Evolutionary conservation across 2,113 vertebrate genomes (phyloP), one percentile per base, ranked within the genome.

Genomic region (Vulpes lagopus): DNA sequence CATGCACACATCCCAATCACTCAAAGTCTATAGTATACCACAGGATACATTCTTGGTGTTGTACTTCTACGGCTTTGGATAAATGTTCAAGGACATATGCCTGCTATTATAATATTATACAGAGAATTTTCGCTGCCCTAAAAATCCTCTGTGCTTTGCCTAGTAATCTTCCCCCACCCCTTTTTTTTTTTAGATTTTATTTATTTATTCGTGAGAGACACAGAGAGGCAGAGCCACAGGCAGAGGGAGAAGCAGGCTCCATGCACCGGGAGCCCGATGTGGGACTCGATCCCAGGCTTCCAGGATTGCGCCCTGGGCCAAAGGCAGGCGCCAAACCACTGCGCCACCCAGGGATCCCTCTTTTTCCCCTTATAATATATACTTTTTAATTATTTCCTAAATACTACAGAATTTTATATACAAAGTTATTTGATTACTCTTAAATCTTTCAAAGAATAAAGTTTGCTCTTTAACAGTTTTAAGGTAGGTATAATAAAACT

Each of bases 331-430:
- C n/a, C n/a, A n/a, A n/a, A n/a, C n/a, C n/a, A n/a, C n/a, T n/a
- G n/a, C n/a, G n/a, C n/a, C n/a, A n/a, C n/a, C n/a, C n/a, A n/a
- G n/a, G n/a, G n/a, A n/a, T n/a, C n/a, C n/a, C n/a, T n/a, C n/a
- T 74, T 69, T 17, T 62, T 8, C 38, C 30, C 80, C 27, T 84
- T 92, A n/a, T 92, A n/a, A 84, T 10, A 55, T 55, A 43, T 22
- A 22, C 51, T 94, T 93, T 92, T 74, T 25, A 51, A 92, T 81
- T 32, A 65, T 20, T 57, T 89, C 94, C 22, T 51, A 87, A 83
- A 16, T 32, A 89, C 59, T 17, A 67, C 7, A 60, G n/a, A 88
- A 83, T 55, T 80, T 90, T 67, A 73, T 51, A 81, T 15, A 71
- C 6, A 65, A 91, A 88, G 23, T 55, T 92, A 81, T 30, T 51